Percentiles rank a stretch among this genome's conserved stretches.
Evolutionary conservation across 2,888 invertebrate genomes (phyloP).

Genomic region (Atethmia centrago): DNA sequence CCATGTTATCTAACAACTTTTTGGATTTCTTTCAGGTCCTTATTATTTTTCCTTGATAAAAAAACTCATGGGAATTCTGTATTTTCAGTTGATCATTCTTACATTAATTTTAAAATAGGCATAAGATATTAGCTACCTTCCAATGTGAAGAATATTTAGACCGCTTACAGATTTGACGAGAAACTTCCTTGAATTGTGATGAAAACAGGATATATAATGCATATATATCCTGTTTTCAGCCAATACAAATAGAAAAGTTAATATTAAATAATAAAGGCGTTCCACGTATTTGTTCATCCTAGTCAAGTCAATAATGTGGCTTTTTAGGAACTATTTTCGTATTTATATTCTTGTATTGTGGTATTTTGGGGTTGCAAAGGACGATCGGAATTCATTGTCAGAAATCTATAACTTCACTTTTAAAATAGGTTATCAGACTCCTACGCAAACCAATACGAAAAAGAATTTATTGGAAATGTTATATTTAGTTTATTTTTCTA

Average conservation of each 20-base stretch:
- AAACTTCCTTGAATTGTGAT: background rate
- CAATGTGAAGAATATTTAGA: constrained; percentile 11
- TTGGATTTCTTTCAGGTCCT: constrained; percentile 16
- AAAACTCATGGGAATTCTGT: constrained; percentile 10
- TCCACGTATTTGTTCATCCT: constrained; percentile 12
- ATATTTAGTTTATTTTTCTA: too few relatives aligned
- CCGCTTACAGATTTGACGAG: background rate
- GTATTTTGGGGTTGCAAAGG: constrained; percentile 8
- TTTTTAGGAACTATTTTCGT: constrained; percentile 6
- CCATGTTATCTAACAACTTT: constrained; percentile 30
- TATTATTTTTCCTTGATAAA: constrained; percentile 39
- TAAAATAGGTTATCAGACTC: background rate
- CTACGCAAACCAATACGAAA: background rate
- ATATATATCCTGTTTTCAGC: too few relatives aligned
- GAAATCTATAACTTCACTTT: constrained; percentile 16
- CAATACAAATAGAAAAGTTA: constrained; percentile 13
- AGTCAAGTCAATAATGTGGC: constrained; percentile 10
- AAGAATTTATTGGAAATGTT: background rate
- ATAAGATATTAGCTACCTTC: constrained; percentile 20
- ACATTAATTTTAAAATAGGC: background rate
- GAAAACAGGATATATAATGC: background rate
- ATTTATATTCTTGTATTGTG: background rate
- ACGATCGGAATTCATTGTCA: background rate
- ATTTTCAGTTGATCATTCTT: constrained; percentile 16
- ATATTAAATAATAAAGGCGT: constrained; percentile 5